Conservation (phyloP, 2,888 invertebrate species). For the Hydriomena furcata region DNA sequence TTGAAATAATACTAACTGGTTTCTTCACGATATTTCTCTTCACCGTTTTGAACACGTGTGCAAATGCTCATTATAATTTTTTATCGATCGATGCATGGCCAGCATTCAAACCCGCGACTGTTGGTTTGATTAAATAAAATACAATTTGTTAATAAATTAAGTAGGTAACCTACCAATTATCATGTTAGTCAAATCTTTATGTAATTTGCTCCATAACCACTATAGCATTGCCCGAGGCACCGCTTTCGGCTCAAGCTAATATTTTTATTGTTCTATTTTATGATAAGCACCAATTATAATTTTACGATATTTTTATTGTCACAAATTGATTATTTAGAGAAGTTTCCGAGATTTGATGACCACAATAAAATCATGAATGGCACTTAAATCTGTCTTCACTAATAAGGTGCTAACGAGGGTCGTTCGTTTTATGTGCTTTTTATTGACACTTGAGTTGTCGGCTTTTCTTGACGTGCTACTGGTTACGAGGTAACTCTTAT, state of each 20-base stretch:
- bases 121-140: no score
- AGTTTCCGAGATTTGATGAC: slow-evolving; percentile 57
- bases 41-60: no score
- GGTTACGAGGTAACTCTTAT: slow-evolving; percentile 51
- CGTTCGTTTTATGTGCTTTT: slow-evolving; percentile 76
- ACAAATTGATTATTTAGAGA: slow-evolving; percentile 53
- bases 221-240: neutral
- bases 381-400: slow-evolving; percentile 71
- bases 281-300: slow-evolving; percentile 31
- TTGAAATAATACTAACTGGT: no score
- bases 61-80: no score
- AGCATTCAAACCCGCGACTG: no score
- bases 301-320: slow-evolving; percentile 51
- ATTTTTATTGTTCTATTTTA: slow-evolving; percentile 19
- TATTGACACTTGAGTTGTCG: slow-evolving; percentile 71
- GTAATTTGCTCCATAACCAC: no score
- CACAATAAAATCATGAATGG: slow-evolving; percentile 67
- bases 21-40: no score
- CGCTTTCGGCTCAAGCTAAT: neutral
- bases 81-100: no score
- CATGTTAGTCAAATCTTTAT: no score
- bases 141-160: no score
- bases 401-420: slow-evolving; percentile 79
- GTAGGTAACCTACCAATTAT: neutral
- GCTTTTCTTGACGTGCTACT: slow-evolving; percentile 57